Conservation (phyloP, 2,113 vertebrate genomes). For the Scomber japonicus region DNA sequence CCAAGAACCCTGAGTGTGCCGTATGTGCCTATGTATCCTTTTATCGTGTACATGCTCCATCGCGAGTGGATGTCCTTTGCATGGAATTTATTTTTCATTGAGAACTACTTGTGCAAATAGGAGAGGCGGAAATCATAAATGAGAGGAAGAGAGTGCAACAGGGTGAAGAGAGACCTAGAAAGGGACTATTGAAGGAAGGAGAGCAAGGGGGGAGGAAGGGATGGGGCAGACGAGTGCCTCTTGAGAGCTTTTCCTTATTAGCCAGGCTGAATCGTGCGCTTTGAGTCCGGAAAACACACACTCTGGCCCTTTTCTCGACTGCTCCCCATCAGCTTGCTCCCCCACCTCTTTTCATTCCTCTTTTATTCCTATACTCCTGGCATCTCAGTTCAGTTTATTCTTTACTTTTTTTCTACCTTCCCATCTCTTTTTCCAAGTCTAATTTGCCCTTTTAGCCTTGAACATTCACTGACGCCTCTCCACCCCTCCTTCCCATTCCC, state of each 20-base stretch:
- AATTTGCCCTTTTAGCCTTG: conserved; percentile 37
- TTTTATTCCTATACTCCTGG: conserved; percentile 59
- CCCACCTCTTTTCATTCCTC: conserved; percentile 56
- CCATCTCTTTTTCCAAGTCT: conserved; percentile 43
- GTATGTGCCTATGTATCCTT: conserved; percentile 61
- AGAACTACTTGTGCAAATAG: conserved; percentile 79
- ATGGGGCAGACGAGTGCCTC: conserved; percentile 74
- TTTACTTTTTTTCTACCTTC: conserved; percentile 30
- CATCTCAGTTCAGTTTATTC: conserved; percentile 42
- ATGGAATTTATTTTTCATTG: conserved; percentile 76
- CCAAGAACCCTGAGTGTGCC: conserved; percentile 31
- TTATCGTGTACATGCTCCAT: conserved; percentile 50
- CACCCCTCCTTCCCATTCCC: neutral
- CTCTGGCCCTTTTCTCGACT: conserved; percentile 48
- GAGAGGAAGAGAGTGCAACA: conserved; percentile 68
- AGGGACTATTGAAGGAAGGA: conserved; percentile 69
- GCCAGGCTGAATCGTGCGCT: conserved; percentile 67
- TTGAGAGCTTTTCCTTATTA: conserved; percentile 80
- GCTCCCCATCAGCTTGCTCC: conserved; percentile 30
- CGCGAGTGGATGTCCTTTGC: conserved; percentile 68
- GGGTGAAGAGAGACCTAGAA: conserved; percentile 59
- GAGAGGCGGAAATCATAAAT: conserved; percentile 76
- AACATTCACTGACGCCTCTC: conserved; percentile 19
- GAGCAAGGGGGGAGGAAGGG: conserved; percentile 62
- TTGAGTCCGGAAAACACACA: conserved; percentile 71